A percentile compares a stretch with the other conserved stretches of the same genome.
phyloP scores from a whole-genome alignment of 2,888 invertebrate genomes.

The Polietes domitor region DNA sequence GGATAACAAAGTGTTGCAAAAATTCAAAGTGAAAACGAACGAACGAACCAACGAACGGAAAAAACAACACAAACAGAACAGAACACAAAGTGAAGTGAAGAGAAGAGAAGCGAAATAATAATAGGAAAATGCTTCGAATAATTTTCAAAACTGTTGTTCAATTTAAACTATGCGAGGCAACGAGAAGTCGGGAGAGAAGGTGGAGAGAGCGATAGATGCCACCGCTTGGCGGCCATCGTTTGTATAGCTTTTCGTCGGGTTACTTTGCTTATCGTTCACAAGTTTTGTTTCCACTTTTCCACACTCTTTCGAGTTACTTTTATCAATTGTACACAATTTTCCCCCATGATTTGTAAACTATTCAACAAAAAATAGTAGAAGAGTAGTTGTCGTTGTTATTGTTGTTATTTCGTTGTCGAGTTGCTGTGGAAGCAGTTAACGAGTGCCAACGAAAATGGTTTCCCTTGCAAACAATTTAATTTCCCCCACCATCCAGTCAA shows the following conservation, averaged over 20 bases:
- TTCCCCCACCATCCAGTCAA: not conserved
- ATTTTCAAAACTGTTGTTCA: not conserved
- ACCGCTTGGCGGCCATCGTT: too few species aligned
- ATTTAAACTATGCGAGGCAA: not conserved
- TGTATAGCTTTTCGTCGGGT: too few species aligned
- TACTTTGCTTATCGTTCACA: not conserved
- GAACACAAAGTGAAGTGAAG: not conserved
- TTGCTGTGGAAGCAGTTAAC: slow-evolving; percentile 7
- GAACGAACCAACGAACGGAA: not conserved
- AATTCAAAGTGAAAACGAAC: slow-evolving; percentile 43
- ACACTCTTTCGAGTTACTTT: slow-evolving; percentile 19
- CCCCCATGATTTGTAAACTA: slow-evolving; percentile 28
- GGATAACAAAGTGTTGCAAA: slow-evolving; percentile 23
- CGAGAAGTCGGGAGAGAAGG: not conserved
- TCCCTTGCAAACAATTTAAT: slow-evolving; percentile 12
- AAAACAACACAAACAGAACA: not conserved
- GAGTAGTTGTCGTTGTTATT: slow-evolving; percentile 5
- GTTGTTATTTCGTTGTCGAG: not conserved
- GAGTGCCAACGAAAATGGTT: slow-evolving; percentile 19
- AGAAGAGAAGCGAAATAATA: not conserved
- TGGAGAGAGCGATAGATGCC: too few species aligned
- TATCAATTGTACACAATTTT: slow-evolving; percentile 7
- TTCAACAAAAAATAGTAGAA: not conserved
- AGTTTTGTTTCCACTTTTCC: not conserved
- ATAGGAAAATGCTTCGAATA: not conserved